Evolutionary conservation across 2,888 invertebrate genomes (phyloP).

Genomic region (Scaeva pyrastri): DNA sequence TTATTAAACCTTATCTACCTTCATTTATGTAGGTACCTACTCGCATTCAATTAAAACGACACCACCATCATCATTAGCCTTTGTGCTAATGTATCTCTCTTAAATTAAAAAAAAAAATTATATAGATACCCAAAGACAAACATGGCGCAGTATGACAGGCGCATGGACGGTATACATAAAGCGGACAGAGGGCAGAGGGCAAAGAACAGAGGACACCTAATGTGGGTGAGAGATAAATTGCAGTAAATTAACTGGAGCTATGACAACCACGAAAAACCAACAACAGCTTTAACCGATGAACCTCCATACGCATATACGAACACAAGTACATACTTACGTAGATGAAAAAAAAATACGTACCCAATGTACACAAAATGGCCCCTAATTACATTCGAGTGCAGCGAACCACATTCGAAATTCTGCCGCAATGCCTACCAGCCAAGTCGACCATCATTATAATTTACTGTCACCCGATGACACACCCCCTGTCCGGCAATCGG

Average conservation of each 20-base stretch:
- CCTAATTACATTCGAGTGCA: constrained; percentile 65
- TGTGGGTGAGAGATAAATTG: constrained; percentile 63
- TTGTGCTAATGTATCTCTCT: constrained; percentile 52
- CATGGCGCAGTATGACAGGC: constrained; percentile 34
- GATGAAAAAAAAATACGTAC: background rate
- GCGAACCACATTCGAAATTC: constrained; percentile 27
- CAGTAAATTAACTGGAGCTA: constrained; percentile 43
- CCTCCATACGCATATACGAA: background rate
- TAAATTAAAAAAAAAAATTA: constrained; percentile 46
- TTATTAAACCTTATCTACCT: constrained; percentile 12
- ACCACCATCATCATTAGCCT: constrained; percentile 46
- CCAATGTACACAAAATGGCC: constrained; percentile 64
- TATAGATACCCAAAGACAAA: constrained; percentile 25
- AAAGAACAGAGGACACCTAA: constrained; percentile 9
- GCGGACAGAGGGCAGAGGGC: too few species aligned
- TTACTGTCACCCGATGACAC: constrained; percentile 64
- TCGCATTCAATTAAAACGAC: constrained; percentile 26
- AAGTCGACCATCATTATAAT: constrained; percentile 59
- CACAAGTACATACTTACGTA: background rate
- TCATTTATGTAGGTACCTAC: constrained; percentile 4
- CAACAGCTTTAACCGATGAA: constrained; percentile 10
- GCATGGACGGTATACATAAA: background rate
- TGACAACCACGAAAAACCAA: constrained; percentile 41
- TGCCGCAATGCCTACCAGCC: constrained; percentile 17
- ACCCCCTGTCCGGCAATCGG: constrained; percentile 54